Base-by-base conservation (phyloP, 2,113 vertebrate genomes). In the Macaca mulatta region DNA sequence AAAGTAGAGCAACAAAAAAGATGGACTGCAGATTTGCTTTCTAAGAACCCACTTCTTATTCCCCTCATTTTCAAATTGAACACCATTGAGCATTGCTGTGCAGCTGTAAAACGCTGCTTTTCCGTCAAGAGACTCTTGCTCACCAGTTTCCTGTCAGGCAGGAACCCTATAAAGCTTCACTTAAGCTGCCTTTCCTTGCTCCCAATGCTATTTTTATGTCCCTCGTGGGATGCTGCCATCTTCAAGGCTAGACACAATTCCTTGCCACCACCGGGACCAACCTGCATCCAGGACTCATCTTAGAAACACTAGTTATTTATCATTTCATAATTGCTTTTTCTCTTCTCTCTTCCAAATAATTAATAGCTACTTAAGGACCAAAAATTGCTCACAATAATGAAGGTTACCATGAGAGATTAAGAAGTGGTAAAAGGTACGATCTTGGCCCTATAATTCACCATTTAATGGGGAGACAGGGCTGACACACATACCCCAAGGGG, bases 31-130 rank as follows among this genome's bases (percentile, higher is more conserved):
- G 70, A 67, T 85, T 93, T 90, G 84, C 64, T 88, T 78, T 79
- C 72, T 81, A 91, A 90, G 75, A 95, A 90, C 23, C 69, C 55
- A 69, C 94, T 94, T 81, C 78, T 90, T 74, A 84, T 32, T 86
- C 61, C 22, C 30, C 55, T 97, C 80, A 80, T 96, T 97, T 97
- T 78, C 79, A 64, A 95, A 88, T 92, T 83, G 92, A 90, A 84
- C 79, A 77, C 61, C 74, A 27, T 2, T 8, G 57, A 86, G 93
- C 35, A 5, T 10, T 2, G 43, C 70, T n/a, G 32, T 27, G 30
- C 17, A 14, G 74, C 82, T 67, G 30, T 80, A 52, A 93, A 85
- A 38, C 10, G 5, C 13, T 13, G 16, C 3, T 16, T 69, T 64
- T 92, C 50, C 11, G 1, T 20, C 38, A 43, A 84, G 75, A 94